These are phyloP conservation scores for Hirundichthys speculiger DNA, from an alignment of 2,113 vertebrate species.

Conservation along the genomic window DNA sequence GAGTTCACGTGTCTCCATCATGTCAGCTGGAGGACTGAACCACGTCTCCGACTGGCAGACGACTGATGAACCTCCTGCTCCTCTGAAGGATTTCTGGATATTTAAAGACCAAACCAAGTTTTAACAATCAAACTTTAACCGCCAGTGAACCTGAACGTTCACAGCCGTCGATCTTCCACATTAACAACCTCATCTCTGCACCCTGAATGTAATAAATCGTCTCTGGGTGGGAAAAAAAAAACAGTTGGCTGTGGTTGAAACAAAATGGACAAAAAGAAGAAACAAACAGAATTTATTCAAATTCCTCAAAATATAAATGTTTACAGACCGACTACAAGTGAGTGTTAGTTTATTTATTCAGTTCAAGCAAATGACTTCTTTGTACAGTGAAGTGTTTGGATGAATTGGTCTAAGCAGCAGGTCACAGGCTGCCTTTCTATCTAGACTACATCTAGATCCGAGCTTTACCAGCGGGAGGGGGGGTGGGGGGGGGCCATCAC, in stretches of 20 bases:
- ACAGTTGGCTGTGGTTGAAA: conserved; percentile 44
- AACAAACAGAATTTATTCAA: conserved; percentile 80
- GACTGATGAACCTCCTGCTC: too few species aligned
- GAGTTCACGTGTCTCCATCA: too few species aligned
- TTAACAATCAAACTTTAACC: too few species aligned
- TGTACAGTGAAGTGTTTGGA: conserved; percentile 71
- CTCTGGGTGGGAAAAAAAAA: too few species aligned
- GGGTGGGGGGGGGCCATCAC: conserved; percentile 14
- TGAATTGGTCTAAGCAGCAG: conserved; percentile 79
- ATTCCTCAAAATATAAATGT: conserved; percentile 74
- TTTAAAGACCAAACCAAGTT: too few species aligned
- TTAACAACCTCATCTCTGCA: too few species aligned
- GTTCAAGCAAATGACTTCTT: conserved; percentile 73
- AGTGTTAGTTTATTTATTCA: conserved; percentile 80
- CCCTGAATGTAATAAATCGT: too few species aligned
- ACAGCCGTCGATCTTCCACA: too few species aligned
- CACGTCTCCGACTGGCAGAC: too few species aligned
- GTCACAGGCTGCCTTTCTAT: conserved; percentile 72
- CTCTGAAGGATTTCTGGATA: too few species aligned
- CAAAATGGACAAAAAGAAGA: conserved; percentile 73
- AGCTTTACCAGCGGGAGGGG: conserved; percentile 48
- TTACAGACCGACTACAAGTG: conserved; percentile 78
- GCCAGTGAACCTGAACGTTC: too few species aligned
- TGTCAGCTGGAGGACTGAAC: too few species aligned
- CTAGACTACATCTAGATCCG: conserved; percentile 78